Conservation (phyloP, 2,797 vertebrate genomes). For the Sylvilagus floridanus region DNA sequence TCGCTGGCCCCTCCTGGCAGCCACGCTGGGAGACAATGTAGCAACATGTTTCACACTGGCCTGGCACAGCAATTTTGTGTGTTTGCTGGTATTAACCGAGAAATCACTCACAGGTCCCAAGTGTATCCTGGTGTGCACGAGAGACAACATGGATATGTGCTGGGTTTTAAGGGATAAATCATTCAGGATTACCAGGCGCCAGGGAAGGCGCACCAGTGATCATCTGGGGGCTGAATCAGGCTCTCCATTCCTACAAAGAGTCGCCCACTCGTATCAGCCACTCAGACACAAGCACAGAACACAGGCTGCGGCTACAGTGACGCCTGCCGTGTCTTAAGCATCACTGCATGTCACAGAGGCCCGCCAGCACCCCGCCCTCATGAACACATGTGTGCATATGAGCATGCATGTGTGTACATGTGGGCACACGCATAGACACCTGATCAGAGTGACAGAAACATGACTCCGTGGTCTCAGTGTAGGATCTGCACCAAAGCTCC, state of each 20-base stretch:
- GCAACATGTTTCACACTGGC: neutral
- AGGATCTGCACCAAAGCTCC: neutral
- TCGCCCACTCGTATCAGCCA: neutral
- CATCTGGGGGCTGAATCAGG: neutral
- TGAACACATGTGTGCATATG: neutral
- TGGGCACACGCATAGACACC: rapidly evolving
- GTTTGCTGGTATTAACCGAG: neutral
- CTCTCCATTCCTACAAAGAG: neutral
- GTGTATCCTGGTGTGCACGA: neutral
- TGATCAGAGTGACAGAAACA: neutral
- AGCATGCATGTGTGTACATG: neutral
- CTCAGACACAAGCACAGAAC: neutral
- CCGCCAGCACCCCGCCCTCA: neutral
- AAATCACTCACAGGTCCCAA: neutral
- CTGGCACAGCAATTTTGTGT: neutral
- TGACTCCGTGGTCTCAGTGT: neutral
- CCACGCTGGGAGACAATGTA: rapidly evolving
- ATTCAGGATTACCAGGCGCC: neutral
- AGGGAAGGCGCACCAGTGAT: neutral
- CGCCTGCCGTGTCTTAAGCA: neutral
- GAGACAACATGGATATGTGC: neutral
- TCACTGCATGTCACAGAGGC: neutral
- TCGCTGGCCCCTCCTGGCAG: neutral
- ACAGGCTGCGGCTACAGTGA: neutral
- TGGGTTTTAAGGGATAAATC: neutral